These are phyloP conservation scores for Sceloporus tristichus DNA, from an alignment of 2,113 vertebrate species.

Conservation along the genomic window DNA sequence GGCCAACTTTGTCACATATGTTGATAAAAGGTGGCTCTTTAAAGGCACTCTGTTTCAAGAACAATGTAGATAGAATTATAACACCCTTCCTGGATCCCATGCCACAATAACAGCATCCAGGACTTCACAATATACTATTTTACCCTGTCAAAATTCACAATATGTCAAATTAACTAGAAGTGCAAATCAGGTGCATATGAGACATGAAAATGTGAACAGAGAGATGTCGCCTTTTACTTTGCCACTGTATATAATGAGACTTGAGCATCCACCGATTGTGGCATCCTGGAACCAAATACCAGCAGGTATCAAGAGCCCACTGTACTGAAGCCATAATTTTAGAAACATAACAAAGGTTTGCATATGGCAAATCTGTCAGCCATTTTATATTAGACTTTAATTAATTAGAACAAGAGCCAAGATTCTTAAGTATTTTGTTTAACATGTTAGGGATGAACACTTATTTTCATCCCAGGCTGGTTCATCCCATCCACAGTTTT, in stretches of 20 bases:
- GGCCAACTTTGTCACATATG: not conserved
- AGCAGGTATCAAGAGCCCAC: too few relatives aligned
- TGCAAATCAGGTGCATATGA: not conserved
- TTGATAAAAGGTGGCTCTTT: not conserved
- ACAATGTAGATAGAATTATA: not conserved
- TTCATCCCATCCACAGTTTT: constrained; percentile 1
- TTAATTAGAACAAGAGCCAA: constrained; percentile 2
- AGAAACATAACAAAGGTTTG: not conserved
- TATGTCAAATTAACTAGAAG: not conserved
- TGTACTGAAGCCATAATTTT: not conserved
- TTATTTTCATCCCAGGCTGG: not conserved
- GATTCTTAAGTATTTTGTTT: not conserved
- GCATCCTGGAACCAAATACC: too few relatives aligned
- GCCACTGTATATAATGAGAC: not conserved
- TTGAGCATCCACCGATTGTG: not conserved
- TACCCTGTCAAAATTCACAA: not conserved
- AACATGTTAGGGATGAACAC: not conserved
- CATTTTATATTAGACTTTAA: not conserved
- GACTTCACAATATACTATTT: not conserved
- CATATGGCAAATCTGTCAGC: not conserved
- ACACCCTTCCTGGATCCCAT: not conserved
- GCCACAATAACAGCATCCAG: not conserved
- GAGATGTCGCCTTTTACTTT: not conserved
- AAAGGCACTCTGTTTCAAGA: not conserved
- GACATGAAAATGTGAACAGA: not conserved